A percentile compares a stretch with the other conserved stretches of the same genome.
phyloP scores from a whole-genome alignment of 2,113 vertebrate species.

The Meriones unguiculatus region DNA sequence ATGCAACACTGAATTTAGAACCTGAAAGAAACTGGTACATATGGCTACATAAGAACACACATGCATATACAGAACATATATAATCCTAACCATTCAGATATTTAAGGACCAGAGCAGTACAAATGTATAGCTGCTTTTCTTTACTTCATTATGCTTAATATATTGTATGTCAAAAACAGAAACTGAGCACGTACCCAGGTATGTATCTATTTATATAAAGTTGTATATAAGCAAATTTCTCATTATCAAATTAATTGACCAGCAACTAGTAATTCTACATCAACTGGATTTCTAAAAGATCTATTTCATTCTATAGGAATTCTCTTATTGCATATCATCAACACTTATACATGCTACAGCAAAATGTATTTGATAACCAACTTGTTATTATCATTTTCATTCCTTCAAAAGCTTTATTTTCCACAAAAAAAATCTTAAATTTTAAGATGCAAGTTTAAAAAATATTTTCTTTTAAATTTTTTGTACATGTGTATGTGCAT shows the following conservation, averaged over 20 bases:
- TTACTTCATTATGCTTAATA: conserved; percentile 60
- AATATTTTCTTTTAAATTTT: background rate
- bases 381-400: background rate
- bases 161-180: conserved; percentile 36
- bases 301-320: conserved; percentile 4
- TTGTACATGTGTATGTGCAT: background rate
- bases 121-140: conserved; percentile 49
- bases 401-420: conserved; percentile 23
- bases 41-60: conserved; percentile 77
- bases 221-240: conserved; percentile 23
- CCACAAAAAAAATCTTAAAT: conserved; percentile 13
- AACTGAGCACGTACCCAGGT: background rate
- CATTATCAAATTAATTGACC: conserved; percentile 37
- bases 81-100: conserved; percentile 79
- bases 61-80: conserved; percentile 78
- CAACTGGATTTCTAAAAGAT: conserved; percentile 11
- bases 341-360: background rate
- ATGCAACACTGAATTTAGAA: conserved; percentile 84
- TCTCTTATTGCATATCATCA: conserved; percentile 36
- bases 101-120: conserved; percentile 59
- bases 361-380: conserved; percentile 29
- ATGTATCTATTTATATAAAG: background rate
- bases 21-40: conserved; percentile 65
- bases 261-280: conserved; percentile 40
- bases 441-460: background rate